phyloP scores from a whole-genome alignment of 2,888 invertebrate species.

The Pterostichus madidus region DNA sequence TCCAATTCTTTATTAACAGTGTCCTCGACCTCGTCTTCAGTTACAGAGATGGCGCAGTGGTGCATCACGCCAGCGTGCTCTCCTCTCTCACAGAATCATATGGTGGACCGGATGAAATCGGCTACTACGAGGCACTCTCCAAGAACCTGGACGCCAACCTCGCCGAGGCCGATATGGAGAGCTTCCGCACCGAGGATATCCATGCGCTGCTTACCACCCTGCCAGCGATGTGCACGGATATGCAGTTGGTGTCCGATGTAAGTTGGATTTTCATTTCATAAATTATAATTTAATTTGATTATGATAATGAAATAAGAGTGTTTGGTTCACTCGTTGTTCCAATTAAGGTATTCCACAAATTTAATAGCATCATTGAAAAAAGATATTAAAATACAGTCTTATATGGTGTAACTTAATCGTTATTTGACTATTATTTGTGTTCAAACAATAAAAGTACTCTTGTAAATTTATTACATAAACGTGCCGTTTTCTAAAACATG shows the following conservation, averaged over 20 bases:
- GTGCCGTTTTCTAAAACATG: no score
- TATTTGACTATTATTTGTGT: no score
- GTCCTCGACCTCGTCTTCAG: conserved; percentile 74
- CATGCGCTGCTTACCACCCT: conserved; percentile 90
- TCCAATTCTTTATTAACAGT: no score
- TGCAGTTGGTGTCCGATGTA: conserved; percentile 72
- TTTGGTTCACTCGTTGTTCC: no score
- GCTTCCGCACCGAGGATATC: conserved; percentile 94
- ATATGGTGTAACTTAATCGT: no score
- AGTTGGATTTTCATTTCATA: background rate
- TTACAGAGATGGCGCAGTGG: conserved; percentile 88
- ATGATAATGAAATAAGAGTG: no score
- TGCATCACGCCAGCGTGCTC: conserved; percentile 89
- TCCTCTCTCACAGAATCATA: conserved; percentile 90
- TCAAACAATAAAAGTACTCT: no score
- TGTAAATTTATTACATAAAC: no score
- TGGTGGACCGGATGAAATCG: conserved; percentile 81
- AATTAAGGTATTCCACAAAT: no score
- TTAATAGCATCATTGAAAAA: no score
- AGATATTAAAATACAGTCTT: no score
- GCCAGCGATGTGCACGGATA: conserved; percentile 83
- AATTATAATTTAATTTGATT: no score
- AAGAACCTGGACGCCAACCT: conserved; percentile 95
- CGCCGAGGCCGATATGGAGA: conserved; percentile 97
- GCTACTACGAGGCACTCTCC: conserved; percentile 91